phyloP scores from a whole-genome alignment of 1,140 invertebrate genomes.

The Metaphire vulgaris region DNA sequence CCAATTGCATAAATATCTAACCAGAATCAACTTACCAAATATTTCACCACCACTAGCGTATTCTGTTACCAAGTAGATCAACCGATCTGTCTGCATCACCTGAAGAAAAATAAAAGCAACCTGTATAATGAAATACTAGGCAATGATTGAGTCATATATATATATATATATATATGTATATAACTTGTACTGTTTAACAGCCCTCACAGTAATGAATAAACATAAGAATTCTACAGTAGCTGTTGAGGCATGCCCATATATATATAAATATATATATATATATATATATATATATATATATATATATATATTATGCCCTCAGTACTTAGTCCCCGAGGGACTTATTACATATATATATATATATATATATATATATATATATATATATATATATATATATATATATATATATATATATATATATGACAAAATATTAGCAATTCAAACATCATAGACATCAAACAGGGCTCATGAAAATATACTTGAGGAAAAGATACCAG shows the following conservation, averaged over 20 bases:
- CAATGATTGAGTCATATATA: background rate
- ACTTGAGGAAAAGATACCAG: no score
- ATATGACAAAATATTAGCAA: no score
- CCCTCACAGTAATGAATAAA: no score
- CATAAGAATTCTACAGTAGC: background rate
- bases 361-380: background rate
- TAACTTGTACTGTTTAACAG: no score
- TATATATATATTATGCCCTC: background rate
- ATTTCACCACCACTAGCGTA: conserved; percentile 52
- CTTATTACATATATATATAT: background rate
- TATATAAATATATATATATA: background rate
- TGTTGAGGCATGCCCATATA: background rate
- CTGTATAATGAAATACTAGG: background rate
- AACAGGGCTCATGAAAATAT: no score
- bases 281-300: background rate
- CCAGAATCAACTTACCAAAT: conserved; percentile 48
- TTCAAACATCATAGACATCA: no score
- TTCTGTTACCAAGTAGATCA: conserved; percentile 52
- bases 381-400: background rate
- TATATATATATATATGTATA: background rate
- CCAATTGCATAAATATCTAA: no score
- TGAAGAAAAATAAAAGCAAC: conserved; percentile 24
- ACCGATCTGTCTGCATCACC: conserved; percentile 52
- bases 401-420: conserved; percentile 4
- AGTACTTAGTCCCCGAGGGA: no score